A percentile compares a stretch with the other conserved stretches of the same genome.
Conservation (phyloP, 2,797 vertebrate species). For the Nasua narica region DNA sequence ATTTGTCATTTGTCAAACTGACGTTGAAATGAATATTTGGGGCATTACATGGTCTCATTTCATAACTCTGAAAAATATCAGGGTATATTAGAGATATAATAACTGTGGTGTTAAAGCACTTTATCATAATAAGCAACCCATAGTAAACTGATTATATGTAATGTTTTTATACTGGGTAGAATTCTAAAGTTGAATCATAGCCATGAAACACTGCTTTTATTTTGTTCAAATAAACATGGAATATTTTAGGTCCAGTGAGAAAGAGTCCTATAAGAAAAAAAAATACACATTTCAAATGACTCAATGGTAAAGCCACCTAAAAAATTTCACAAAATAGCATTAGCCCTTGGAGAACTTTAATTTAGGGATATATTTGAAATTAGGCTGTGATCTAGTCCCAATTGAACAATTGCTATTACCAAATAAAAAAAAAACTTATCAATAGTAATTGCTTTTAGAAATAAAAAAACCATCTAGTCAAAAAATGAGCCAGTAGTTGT, state of each 20-base stretch:
- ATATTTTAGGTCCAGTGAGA: neutral
- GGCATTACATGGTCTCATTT: neutral
- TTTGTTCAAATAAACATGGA: conserved; percentile 11
- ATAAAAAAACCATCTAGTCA: neutral
- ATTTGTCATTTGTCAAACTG: conserved; percentile 15
- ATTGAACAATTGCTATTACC: neutral
- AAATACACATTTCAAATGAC: neutral
- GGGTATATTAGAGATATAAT: neutral
- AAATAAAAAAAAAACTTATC: neutral
- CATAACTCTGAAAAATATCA: conserved; percentile 10
- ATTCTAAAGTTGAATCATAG: conserved; percentile 31
- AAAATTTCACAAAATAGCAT: neutral
- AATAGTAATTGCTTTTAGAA: conserved; percentile 1
- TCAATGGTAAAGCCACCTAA: neutral
- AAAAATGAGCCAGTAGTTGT: neutral
- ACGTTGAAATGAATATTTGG: conserved; percentile 27
- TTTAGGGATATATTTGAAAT: conserved; percentile 32
- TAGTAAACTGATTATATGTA: neutral
- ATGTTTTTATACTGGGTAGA: conserved; percentile 30
- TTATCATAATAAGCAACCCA: conserved; percentile 23
- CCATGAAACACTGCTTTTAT: neutral
- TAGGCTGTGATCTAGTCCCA: neutral
- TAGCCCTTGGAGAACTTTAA: neutral
- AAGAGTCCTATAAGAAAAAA: neutral
- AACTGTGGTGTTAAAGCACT: neutral